Conservation (phyloP, 2,888 invertebrate species). For the Dioctria rufipes region DNA sequence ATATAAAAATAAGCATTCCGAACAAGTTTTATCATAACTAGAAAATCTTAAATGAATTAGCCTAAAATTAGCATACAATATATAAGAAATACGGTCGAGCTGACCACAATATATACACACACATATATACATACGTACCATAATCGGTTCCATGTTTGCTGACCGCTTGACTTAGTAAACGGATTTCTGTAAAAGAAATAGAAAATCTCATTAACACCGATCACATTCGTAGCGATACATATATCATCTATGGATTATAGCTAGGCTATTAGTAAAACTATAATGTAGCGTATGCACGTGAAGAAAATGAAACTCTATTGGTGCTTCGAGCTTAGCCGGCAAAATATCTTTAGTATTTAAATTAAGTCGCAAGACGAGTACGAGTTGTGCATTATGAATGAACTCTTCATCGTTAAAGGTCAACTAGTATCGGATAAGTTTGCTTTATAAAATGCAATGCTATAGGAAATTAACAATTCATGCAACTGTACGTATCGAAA, state of each 20-base stretch:
- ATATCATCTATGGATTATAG: neutral
- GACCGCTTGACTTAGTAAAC: slow-evolving; percentile 49
- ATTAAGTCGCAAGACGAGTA: slow-evolving; percentile 38
- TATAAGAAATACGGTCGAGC: too few species aligned
- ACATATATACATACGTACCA: neutral
- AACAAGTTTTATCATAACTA: neutral
- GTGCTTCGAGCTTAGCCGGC: neutral
- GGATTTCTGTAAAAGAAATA: slow-evolving; percentile 43
- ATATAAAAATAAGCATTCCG: neutral
- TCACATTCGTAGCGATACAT: neutral
- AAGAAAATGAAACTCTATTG: neutral
- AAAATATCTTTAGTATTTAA: slow-evolving; percentile 26
- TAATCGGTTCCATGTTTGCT: slow-evolving; percentile 14
- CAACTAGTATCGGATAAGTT: neutral
- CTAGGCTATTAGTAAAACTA: neutral
- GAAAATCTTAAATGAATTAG: neutral
- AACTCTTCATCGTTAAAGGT: slow-evolving; percentile 24
- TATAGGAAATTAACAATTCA: neutral
- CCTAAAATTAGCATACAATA: slow-evolving; percentile 10
- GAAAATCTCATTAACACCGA: slow-evolving; percentile 38
- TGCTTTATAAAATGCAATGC: neutral
- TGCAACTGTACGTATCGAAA: neutral
- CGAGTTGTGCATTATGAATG: slow-evolving; percentile 35
- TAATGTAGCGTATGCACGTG: neutral
- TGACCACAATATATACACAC: too few species aligned